Evolutionary conservation across 2,113 vertebrate genomes (phyloP).

Genomic region (Tyrannus savana): DNA sequence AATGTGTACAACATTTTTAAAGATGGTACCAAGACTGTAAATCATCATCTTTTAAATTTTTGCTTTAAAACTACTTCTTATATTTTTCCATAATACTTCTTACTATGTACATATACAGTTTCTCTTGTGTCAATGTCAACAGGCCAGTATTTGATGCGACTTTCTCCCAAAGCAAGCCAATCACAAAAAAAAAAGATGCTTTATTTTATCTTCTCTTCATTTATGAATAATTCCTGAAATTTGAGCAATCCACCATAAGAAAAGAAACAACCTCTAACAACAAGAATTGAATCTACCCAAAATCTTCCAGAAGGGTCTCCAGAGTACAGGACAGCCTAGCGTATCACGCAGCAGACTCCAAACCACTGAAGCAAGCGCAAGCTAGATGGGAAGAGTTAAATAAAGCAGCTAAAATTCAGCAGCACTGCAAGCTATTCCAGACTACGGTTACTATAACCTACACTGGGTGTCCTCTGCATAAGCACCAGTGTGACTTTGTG

Average conservation of each 20-base stretch:
- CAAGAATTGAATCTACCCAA: background rate
- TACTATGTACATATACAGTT: background rate
- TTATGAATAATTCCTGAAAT: background rate
- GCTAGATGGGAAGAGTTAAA: constrained; percentile 1
- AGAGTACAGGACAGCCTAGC: background rate
- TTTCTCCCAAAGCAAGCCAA: background rate
- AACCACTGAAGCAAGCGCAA: background rate
- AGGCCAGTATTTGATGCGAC: background rate
- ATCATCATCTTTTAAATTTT: background rate
- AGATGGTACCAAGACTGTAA: background rate
- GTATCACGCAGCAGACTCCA: background rate
- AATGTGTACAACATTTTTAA: background rate
- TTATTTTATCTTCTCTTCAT: background rate
- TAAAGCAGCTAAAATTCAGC: constrained; percentile 45
- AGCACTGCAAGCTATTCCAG: constrained; percentile 25
- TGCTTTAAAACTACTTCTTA: background rate
- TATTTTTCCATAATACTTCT: background rate
- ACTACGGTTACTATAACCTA: constrained; percentile 50
- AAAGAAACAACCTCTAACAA: background rate
- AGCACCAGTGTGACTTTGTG: constrained; percentile 69
- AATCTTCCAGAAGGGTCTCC: background rate
- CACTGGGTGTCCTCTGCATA: constrained; percentile 64
- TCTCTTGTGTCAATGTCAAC: background rate
- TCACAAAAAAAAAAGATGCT: background rate
- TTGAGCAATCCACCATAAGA: background rate